Evolutionary conservation across 2,888 invertebrate genomes (phyloP).

Genomic region (Dicycla oo): DNA sequence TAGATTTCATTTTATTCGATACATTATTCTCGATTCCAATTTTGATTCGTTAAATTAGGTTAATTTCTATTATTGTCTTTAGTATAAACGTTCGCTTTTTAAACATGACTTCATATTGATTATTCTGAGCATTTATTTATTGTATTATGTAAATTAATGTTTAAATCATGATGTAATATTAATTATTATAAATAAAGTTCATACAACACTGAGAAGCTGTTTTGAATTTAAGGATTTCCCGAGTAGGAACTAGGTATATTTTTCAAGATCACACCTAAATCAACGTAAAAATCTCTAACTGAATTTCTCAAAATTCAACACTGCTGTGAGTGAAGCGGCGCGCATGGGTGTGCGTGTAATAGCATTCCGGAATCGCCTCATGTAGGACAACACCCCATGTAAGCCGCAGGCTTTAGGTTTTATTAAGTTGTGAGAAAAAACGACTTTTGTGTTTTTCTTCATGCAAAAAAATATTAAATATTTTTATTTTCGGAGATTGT

Average conservation of each 20-base stretch:
- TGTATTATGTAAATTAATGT: slow-evolving; percentile 85
- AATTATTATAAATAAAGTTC: slow-evolving; percentile 86
- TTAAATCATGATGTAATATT: slow-evolving; percentile 87
- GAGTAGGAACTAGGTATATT: neutral
- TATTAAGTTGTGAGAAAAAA: too few relatives aligned
- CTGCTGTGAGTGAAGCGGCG: too few relatives aligned
- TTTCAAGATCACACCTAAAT: too few relatives aligned
- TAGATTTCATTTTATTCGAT: slow-evolving; percentile 42
- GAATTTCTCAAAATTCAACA: too few relatives aligned
- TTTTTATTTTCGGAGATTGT: too few relatives aligned
- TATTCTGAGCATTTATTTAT: slow-evolving; percentile 88
- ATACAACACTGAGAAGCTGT: slow-evolving; percentile 72
- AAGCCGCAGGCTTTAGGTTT: too few relatives aligned
- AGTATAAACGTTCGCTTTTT: slow-evolving; percentile 76
- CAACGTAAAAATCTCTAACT: too few relatives aligned
- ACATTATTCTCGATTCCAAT: slow-evolving; percentile 50
- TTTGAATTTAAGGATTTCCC: slow-evolving; percentile 16
- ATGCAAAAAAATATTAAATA: too few relatives aligned
- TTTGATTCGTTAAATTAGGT: slow-evolving; percentile 63
- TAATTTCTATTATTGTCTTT: slow-evolving; percentile 70
- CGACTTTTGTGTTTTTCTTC: too few relatives aligned
- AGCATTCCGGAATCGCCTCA: too few relatives aligned
- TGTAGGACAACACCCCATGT: too few relatives aligned
- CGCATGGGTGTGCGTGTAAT: too few relatives aligned
- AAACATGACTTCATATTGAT: slow-evolving; percentile 80